phyloP scores from a whole-genome alignment of 2,888 invertebrate species.

The Xestia ashworthii region DNA sequence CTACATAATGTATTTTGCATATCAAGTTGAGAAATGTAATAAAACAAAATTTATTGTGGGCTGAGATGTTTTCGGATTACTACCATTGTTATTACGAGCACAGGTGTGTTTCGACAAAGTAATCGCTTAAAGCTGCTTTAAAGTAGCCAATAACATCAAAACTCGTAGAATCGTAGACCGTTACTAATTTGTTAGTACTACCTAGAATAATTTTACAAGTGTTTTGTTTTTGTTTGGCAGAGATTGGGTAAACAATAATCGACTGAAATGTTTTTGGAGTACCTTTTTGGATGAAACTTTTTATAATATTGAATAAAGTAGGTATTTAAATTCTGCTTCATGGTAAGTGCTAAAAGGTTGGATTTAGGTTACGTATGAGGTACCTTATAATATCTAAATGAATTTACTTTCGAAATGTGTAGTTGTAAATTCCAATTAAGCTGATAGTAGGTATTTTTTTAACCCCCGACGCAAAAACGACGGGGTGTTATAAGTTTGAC shows the following conservation, averaged over 20 bases:
- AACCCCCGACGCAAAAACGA: too few species aligned
- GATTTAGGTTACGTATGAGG: neutral
- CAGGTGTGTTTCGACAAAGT: conserved; percentile 48
- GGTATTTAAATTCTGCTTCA: conserved; percentile 2
- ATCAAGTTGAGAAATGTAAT: conserved; percentile 45
- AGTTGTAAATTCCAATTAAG: neutral
- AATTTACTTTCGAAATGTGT: neutral
- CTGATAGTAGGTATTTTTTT: neutral
- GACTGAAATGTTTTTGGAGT: neutral
- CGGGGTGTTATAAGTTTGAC: too few species aligned
- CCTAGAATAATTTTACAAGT: conserved; percentile 21
- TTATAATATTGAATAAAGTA: neutral
- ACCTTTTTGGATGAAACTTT: neutral
- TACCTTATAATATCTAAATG: neutral
- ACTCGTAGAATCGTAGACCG: conserved; percentile 14
- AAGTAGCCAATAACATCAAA: conserved; percentile 29
- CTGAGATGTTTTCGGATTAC: conserved; percentile 34
- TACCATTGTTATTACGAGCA: conserved; percentile 31
- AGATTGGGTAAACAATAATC: conserved; percentile 2
- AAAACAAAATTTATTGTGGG: conserved; percentile 47
- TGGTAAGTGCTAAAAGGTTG: neutral
- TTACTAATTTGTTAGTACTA: conserved; percentile 13
- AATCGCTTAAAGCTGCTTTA: conserved; percentile 31
- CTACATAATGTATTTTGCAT: conserved; percentile 34
- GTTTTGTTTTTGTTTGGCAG: conserved; percentile 12